Conservation (phyloP, 2,113 vertebrate species). For the Fregata magnificens region DNA sequence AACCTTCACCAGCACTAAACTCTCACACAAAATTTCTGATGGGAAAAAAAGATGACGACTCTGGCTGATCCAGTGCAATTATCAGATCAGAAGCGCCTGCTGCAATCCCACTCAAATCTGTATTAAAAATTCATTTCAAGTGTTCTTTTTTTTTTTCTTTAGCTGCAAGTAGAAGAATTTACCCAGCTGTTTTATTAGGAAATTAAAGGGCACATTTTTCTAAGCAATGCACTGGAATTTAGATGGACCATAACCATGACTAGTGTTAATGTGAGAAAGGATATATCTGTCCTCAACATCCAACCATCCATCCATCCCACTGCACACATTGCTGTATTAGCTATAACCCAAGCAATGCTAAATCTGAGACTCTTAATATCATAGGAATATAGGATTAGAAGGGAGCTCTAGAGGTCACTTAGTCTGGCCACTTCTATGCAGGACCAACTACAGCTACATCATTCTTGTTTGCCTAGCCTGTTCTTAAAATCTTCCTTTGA, state of each 20-base stretch:
- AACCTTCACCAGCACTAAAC: not conserved
- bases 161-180: constrained; percentile 56
- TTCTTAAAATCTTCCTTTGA: not conserved
- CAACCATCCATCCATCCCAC: not conserved
- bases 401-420: constrained; percentile 1
- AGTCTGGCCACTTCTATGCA: not conserved
- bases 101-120: constrained; percentile 66
- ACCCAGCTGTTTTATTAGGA: constrained; percentile 58
- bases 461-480: not conserved
- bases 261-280: constrained; percentile 17
- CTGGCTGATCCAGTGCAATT: constrained; percentile 55
- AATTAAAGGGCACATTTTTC: constrained; percentile 65
- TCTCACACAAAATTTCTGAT: constrained; percentile 17
- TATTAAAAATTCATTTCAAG: constrained; percentile 69
- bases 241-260: constrained; percentile 33
- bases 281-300: not conserved
- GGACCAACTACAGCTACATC: not conserved
- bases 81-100: constrained; percentile 60
- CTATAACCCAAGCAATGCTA: not conserved
- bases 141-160: not conserved
- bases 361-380: not conserved
- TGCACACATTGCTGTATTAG: not conserved
- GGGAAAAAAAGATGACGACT: constrained; percentile 7
- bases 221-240: constrained; percentile 53
- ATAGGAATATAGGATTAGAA: not conserved